Evolutionary conservation across 2,888 invertebrate species (phyloP), one percentile per base, ranked within the genome.

Genomic region (Slavum lentiscoides): DNA sequence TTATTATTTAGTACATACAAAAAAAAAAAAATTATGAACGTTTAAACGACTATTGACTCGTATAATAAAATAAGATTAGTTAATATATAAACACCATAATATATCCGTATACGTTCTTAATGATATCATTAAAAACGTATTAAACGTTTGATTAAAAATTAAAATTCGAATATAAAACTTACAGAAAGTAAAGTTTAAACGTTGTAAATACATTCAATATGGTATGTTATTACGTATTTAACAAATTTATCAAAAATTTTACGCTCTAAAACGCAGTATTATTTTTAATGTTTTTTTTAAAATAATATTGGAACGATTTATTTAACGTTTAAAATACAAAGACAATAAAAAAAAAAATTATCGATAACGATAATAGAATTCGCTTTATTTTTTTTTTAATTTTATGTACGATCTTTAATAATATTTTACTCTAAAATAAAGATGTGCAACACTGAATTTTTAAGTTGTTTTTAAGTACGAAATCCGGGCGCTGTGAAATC

Each of bases 201-300:
- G 39, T 64, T 74, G 62, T 74, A 53, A 74, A 74, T 74, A 74
- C 74, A 62, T 74, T 74, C 62, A 74, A 74, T 30, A 30, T 37
- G n/a, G 30, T 43, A 55, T 66, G 37, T 55, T 43, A 55, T 49
- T 74, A 74, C 74, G 64, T 74, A 55, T 74, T 74, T 62, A 74
- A 53, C 62, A 74, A 74, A 43, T 59, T 9, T 59, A 72, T 59
- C 7, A n/a, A 17, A 8, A 0, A 58, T 2, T 30, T 30, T 59
- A 30, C 43, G 5, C 5, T 11, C 1, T 43, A 19, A 21, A 43
- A 43, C 13, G 5, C 15, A 43, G 43, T 66, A 11, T 8, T 37
- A 64, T 66, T 39, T 39, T 39, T 39, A 39, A 39, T n/a, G 3
- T 39, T 2, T 39, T 4, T 39, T 43, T 66, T 66, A 43, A 37